These are phyloP conservation scores for Mesochorus sp. DNA, from an alignment of 2,888 invertebrate genomes.

Conservation along the genomic window DNA sequence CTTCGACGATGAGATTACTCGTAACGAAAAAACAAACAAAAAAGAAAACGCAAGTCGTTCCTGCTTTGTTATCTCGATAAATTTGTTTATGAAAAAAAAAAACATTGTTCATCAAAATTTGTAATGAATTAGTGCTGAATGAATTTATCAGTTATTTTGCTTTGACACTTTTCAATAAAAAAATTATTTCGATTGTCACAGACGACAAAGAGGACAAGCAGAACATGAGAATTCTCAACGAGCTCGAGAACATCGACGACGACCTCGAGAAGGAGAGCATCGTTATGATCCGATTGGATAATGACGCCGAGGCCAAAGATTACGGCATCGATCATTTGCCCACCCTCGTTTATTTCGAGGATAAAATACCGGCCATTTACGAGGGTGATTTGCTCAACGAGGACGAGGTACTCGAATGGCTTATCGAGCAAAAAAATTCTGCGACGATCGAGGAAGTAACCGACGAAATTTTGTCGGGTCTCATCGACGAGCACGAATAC, in stretches of 20 bases:
- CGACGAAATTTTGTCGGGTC: constrained; percentile 92
- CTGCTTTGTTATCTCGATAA: too few relatives aligned
- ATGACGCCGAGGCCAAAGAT: constrained; percentile 94
- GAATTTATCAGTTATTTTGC: not conserved
- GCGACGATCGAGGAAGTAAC: constrained; percentile 97
- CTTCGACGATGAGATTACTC: constrained; percentile 40
- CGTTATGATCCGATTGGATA: constrained; percentile 94
- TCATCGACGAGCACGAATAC: constrained; percentile 95
- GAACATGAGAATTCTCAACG: constrained; percentile 93
- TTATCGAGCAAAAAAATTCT: constrained; percentile 92
- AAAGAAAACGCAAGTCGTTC: too few relatives aligned
- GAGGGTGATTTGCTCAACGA: constrained; percentile 96
- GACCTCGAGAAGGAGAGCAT: constrained; percentile 95
- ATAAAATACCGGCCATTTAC: constrained; percentile 94
- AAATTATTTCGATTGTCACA: constrained; percentile 75
- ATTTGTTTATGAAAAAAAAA: not conserved
- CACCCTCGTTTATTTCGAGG: constrained; percentile 93
- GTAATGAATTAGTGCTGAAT: not conserved
- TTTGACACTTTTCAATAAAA: not conserved
- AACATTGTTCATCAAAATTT: not conserved
- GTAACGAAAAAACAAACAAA: not conserved
- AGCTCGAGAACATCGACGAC: constrained; percentile 96
- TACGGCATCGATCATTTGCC: constrained; percentile 95
- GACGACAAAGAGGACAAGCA: constrained; percentile 96
- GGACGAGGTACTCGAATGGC: constrained; percentile 95